These are phyloP conservation scores for Catharus minimus DNA, from an alignment of 2,113 vertebrate species.

Conservation along the genomic window DNA sequence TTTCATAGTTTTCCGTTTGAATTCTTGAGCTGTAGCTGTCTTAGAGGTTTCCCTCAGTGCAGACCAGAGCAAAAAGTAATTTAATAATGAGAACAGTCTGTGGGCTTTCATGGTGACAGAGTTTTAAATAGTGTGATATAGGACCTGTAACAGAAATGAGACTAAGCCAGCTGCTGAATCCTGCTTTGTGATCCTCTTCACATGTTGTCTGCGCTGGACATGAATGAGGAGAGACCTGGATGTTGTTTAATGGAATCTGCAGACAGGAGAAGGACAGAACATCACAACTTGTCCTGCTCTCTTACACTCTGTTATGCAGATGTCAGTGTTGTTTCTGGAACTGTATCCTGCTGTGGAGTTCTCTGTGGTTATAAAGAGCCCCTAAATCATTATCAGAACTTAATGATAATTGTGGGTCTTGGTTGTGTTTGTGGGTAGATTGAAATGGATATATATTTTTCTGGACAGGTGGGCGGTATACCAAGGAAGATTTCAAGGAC, in stretches of 20 bases:
- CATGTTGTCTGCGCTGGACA: not conserved
- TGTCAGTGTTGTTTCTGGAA: not conserved
- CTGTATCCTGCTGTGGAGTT: not conserved
- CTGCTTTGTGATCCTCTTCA: not conserved
- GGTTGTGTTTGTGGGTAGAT: not conserved
- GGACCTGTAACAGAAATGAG: not conserved
- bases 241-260: not conserved
- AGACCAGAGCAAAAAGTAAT: not conserved
- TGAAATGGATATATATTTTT: not conserved
- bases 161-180: not conserved
- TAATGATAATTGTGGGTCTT: not conserved
- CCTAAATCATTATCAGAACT: not conserved
- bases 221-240: not conserved
- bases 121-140: not conserved
- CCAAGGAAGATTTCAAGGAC: conserved; percentile 94
- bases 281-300: not conserved
- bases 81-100: not conserved
- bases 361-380: not conserved
- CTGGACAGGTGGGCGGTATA: conserved; percentile 88
- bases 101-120: not conserved
- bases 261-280: not conserved
- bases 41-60: not conserved
- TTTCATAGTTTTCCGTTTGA: not conserved
- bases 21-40: not conserved
- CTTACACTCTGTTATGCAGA: not conserved